Conservation (phyloP, 2,888 invertebrate species). For the Calephelis perditalis region DNA sequence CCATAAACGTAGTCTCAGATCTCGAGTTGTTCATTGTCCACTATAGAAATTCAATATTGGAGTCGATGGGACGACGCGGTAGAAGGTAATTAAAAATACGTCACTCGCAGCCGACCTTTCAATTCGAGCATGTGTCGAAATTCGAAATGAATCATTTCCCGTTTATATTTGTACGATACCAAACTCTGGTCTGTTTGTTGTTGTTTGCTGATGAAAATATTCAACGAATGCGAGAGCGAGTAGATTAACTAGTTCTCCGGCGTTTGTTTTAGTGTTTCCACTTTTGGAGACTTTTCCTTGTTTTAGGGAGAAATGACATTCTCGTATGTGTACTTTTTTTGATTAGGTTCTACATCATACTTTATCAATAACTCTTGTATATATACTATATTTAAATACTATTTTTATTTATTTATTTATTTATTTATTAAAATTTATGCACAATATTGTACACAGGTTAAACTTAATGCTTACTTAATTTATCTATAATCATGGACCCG, state of each 20-base stretch:
- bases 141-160: conserved; percentile 71
- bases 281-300: no score
- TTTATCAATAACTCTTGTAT: no score
- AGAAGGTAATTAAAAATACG: conserved; percentile 75
- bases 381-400: no score
- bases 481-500: no score
- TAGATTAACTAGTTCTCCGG: conserved; percentile 31
- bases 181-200: conserved; percentile 39
- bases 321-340: background rate
- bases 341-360: no score
- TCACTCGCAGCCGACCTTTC: conserved; percentile 73
- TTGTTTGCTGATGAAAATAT: conserved; percentile 36
- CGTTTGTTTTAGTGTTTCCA: background rate
- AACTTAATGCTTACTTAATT: no score
- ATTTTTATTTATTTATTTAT: no score
- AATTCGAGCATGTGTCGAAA: conserved; percentile 73
- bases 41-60: conserved; percentile 67
- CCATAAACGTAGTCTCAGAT: conserved; percentile 32
- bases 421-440: no score
- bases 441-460: no score
- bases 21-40: conserved; percentile 63
- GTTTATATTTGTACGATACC: conserved; percentile 60
- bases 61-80: conserved; percentile 52
- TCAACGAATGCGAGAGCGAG: conserved; percentile 26
- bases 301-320: no score